These are phyloP conservation scores for Podargus strigoides DNA, from an alignment of 2,797 vertebrate genomes.

Conservation along the genomic window DNA sequence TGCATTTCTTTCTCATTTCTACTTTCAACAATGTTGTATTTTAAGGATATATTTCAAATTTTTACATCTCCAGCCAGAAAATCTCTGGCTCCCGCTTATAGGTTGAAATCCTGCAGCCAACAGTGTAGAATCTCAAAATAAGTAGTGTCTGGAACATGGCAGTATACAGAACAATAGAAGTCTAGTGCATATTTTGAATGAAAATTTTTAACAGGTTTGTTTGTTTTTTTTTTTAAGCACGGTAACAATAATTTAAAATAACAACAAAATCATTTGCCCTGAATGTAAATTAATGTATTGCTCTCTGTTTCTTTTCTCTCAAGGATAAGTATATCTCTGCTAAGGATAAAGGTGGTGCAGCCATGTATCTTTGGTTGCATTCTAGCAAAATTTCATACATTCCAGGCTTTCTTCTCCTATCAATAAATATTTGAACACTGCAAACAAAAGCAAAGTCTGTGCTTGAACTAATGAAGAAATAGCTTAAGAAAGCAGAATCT, in stretches of 20 bases:
- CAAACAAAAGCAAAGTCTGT: not conserved
- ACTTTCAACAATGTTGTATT: not conserved
- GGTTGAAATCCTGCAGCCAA: not conserved
- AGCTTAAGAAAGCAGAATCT: not conserved
- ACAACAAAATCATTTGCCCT: not conserved
- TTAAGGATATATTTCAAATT: not conserved
- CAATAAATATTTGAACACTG: not conserved
- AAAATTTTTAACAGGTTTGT: not conserved
- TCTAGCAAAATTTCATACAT: not conserved
- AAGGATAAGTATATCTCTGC: not conserved
- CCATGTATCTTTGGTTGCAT: not conserved
- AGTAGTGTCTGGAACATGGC: not conserved
- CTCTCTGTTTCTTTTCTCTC: not conserved
- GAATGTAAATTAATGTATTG: not conserved
- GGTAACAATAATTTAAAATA: not conserved
- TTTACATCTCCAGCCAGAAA: not conserved
- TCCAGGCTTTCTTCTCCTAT: not conserved
- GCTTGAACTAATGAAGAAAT: not conserved
- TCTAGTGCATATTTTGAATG: not conserved
- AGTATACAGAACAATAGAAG: not conserved
- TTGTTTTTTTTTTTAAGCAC: rapidly evolving
- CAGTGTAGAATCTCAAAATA: not conserved
- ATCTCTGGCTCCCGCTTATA: not conserved
- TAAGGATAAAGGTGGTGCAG: not conserved
- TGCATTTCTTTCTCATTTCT: not conserved